Base-by-base conservation (phyloP, 2,797 vertebrate genomes). In the Paramormyrops hopkinsi region DNA sequence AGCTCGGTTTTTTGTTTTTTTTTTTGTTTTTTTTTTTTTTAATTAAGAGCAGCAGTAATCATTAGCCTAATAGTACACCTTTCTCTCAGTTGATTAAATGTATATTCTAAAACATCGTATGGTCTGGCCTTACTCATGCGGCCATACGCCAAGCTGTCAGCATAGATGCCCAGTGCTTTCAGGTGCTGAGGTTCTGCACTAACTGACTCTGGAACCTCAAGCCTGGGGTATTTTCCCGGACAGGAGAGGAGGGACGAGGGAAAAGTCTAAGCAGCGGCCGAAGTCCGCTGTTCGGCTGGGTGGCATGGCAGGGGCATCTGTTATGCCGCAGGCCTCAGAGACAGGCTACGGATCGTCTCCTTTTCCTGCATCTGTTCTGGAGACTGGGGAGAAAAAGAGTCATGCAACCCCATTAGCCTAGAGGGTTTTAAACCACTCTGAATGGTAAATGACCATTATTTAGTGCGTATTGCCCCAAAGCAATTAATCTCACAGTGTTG, bases 261-360 rank as follows among this genome's bases (percentile, higher is more conserved):
- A 86, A 33, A 53, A 29, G n/a, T 33, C 46, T 51, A 54, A 53
- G 84, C 12, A 54, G 17, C 50, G 76, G 76, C 6, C 19, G 29
- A 22, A 44, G 41, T 4, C 19, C 8, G 2, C 14, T 44, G 76
- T 11, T 82, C 41, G 8, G 37, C 41, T 46, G 76, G 76, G 76
- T 82, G 91, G 91, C 93, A 94, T 82, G 93, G 94, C 94, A 92
- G 83, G 44, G 83, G 41, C 93, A 93, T 95, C 93, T 90, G 90
- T 94, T 92, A 88, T 89, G 88, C 86, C 88, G 51, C 29, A 22
- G 59, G 46, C 41, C 76, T 46, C 76, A 53, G 86, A 19, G 87
- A 88, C 88, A 87, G 59, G 69, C 51, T 87, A 86, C 17, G 73
- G 73, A 65, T 85, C 48, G 86, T 90, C 90, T 89, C 46, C 88